Base-by-base conservation (phyloP, 1,140 invertebrate species). In the Caenorhabditis inopinata region DNA sequence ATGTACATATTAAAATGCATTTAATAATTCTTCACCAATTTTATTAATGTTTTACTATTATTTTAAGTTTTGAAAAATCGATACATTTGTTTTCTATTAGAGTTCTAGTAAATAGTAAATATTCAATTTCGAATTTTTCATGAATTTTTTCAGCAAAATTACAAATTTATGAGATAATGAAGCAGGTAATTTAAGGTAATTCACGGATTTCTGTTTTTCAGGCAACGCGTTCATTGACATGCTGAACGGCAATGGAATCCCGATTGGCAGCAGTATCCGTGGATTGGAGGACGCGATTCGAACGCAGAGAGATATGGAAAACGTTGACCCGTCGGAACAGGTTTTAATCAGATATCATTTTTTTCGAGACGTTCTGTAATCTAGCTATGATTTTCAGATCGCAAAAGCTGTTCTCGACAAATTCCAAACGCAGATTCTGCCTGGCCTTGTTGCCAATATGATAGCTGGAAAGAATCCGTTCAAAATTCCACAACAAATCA, bases 171-270 rank as follows among this genome's bases (percentile, higher is more conserved):
- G n/a, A n/a, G n/a, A n/a, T n/a, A n/a, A n/a, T n/a, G n/a, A n/a
- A n/a, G n/a, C n/a, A n/a, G n/a, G n/a, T n/a, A n/a, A n/a, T n/a
- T n/a, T n/a, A n/a, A n/a, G n/a, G n/a, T n/a, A n/a, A n/a, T n/a
- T n/a, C n/a, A n/a, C n/a, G n/a, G n/a, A n/a, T n/a, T n/a, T n/a
- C n/a, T n/a, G n/a, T 7, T 12, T 32, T 77, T 62, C 77, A 78
- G 75, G 84, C 23, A 85, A 85, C 29, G 32, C 76, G 38, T 62
- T 85, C 5, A 80, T 84, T 23, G 85, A 85, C 27, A 84, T 86
- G 83, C 46, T 86, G 5, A 78, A 82, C 23, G 81, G 85, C 38
- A 85, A 85, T 58, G 85, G 83, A 79, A 86, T 85, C 45, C 85
- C 85, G 45, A 85, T 86, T 32, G 85, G 75, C 16, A 80, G 73